phyloP scores from a whole-genome alignment of 1,140 invertebrate genomes.

The Hylyphantes graminicola region DNA sequence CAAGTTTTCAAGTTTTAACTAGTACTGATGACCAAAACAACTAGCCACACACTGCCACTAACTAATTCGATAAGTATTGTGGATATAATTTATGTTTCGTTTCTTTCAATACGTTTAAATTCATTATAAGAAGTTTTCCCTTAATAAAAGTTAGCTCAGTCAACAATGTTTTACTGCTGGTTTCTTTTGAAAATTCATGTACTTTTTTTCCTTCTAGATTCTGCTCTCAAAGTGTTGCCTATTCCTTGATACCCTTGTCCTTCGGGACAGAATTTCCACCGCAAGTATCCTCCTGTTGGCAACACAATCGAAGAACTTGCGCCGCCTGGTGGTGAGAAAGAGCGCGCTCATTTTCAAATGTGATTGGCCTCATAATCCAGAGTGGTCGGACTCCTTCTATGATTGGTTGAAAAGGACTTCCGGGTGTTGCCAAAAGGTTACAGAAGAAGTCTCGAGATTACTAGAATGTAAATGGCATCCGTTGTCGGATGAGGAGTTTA shows the following conservation, averaged over 20 bases:
- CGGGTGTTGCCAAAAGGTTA: conserved; percentile 75
- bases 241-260: conserved; percentile 76
- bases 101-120: too few relatives aligned
- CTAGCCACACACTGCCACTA: too few relatives aligned
- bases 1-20: too few relatives aligned
- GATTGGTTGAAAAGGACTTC: conserved; percentile 73
- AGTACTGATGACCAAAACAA: too few relatives aligned
- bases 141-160: too few relatives aligned
- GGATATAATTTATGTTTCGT: too few relatives aligned
- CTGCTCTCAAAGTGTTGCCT: conserved; percentile 63
- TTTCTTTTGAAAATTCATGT: neutral
- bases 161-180: too few relatives aligned
- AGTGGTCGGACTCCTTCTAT: conserved; percentile 78
- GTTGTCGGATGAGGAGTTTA: conserved; percentile 79
- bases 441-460: conserved; percentile 77
- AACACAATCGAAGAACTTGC: conserved; percentile 72
- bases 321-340: conserved; percentile 76
- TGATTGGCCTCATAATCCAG: conserved; percentile 76
- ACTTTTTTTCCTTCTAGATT: conserved; percentile 35
- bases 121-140: too few relatives aligned
- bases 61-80: too few relatives aligned
- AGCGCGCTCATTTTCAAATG: conserved; percentile 78
- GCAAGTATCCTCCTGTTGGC: conserved; percentile 81
- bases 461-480: conserved; percentile 79
- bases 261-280: conserved; percentile 83